These are phyloP conservation scores for Ariolimax columbianus DNA, from an alignment of 2,888 invertebrate species.

Conservation along the genomic window DNA sequence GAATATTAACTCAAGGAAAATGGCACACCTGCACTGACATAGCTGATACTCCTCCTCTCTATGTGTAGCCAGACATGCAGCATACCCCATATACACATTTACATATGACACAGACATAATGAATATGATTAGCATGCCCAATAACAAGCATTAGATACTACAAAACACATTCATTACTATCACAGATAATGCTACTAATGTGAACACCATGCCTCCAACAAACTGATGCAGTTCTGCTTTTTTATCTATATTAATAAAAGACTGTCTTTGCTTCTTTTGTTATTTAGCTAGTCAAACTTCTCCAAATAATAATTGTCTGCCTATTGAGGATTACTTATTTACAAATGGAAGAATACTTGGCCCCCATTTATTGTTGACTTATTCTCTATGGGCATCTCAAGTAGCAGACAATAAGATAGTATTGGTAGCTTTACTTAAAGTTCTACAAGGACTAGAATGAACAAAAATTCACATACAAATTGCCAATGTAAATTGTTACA, in stretches of 20 bases:
- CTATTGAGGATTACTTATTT: background rate
- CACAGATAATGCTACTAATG: constrained; percentile 32
- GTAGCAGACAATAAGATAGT: background rate
- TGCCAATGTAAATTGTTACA: background rate
- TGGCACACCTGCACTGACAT: background rate
- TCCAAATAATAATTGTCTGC: background rate
- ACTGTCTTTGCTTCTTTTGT: constrained; percentile 27
- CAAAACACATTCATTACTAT: constrained; percentile 18
- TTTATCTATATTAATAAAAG: background rate
- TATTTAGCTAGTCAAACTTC: background rate
- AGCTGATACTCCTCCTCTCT: background rate
- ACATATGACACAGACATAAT: background rate
- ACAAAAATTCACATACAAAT: background rate
- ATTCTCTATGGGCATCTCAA: background rate
- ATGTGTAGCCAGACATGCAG: constrained; percentile 10
- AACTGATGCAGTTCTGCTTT: constrained; percentile 14
- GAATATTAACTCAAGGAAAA: background rate
- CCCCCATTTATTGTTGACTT: background rate
- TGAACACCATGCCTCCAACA: constrained; percentile 40
- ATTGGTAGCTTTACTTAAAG: background rate
- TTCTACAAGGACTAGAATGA: background rate
- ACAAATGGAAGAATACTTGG: background rate
- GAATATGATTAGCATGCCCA: background rate
- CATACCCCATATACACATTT: background rate
- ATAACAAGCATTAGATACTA: background rate